Evolutionary conservation across 2,113 vertebrate species (phyloP), one percentile per base, ranked within the genome.

Genomic region (Phaetusa simplex): DNA sequence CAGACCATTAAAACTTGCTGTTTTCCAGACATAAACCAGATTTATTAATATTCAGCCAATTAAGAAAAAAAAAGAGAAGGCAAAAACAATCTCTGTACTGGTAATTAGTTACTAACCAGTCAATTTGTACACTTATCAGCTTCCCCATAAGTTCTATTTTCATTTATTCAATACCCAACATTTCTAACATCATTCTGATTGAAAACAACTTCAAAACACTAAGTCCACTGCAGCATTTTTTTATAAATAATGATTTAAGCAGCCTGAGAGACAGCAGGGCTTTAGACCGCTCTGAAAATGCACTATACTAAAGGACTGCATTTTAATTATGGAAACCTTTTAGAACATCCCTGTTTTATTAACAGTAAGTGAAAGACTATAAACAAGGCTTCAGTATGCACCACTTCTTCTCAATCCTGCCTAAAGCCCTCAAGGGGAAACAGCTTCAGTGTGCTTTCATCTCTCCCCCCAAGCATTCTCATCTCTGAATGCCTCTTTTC

Each of bases 31-130:
- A 98, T 96, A 97, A 98, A 97, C 85, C 88, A 95, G 93, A 97
- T 98, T 98, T 98, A 97, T 98, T 98, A 98, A 98, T 97, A 98
- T 96, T 97, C 95, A 96, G 67, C 65, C 97, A 97, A 98, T 98
- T 98, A 97, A n/a, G 43, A 52, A 58, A 90, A 38, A 79, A 86
- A 82, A 40, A 20, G 42, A 82, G 43, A 79, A 86, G 83, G 95
- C 87, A 94, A 95, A 91, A 96, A 58, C 12, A 90, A 45, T 43
- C 91, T 88, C 97, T 82, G 91, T 90, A 88, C 80, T 85, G 91
- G 97, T 97, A 98, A 98, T 98, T 97, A 98, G 97, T 97, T 97
- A 98, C 96, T 92, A 98, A 97, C 96, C 93, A 79, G 92, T 91
- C 38, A 76, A 93, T 97, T 82, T 88, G 85, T 94, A 95, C 50